These are phyloP conservation scores for Anthopleura sola DNA, from an alignment of 64 coral and sea anemone species.

Conservation along the genomic window DNA sequence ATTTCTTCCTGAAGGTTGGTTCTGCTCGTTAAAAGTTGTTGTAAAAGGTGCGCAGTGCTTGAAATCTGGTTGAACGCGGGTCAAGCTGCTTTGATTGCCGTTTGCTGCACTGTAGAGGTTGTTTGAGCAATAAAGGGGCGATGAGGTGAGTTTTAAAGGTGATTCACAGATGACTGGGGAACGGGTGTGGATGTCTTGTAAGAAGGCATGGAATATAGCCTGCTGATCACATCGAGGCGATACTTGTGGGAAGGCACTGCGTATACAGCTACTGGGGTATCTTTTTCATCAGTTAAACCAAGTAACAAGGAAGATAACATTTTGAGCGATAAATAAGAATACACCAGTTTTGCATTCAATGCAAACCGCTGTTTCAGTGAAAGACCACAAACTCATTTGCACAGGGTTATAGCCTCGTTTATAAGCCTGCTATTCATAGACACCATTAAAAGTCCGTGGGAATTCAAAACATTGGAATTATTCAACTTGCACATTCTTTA, in stretches of 20 bases:
- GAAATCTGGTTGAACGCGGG: conserved; percentile 27
- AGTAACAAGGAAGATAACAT: neutral
- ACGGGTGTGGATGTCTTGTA: conserved; percentile 63
- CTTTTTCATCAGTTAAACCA: neutral
- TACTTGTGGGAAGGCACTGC: conserved; percentile 40
- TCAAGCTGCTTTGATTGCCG: conserved; percentile 54
- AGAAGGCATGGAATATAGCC: conserved; percentile 59
- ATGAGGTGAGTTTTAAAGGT: conserved; percentile 41
- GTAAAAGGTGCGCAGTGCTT: conserved; percentile 68
- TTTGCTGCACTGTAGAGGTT: conserved; percentile 46
- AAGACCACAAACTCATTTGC: too few relatives aligned
- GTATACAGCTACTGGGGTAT: conserved; percentile 78
- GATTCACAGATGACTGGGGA: conserved; percentile 50
- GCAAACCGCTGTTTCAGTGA: too few relatives aligned
- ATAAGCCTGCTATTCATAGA: too few relatives aligned
- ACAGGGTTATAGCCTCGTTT: too few relatives aligned
- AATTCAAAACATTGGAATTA: too few relatives aligned
- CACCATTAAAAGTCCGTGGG: too few relatives aligned
- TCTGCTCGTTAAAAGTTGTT: neutral
- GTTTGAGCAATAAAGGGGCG: conserved; percentile 57
- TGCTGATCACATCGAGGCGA: conserved; percentile 76
- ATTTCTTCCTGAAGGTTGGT: too few relatives aligned
- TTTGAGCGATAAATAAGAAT: neutral
- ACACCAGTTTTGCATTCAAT: too few relatives aligned
- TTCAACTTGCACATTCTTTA: too few relatives aligned